Conservation (phyloP, 2,113 vertebrate species). For the Centropus unirufus region DNA sequence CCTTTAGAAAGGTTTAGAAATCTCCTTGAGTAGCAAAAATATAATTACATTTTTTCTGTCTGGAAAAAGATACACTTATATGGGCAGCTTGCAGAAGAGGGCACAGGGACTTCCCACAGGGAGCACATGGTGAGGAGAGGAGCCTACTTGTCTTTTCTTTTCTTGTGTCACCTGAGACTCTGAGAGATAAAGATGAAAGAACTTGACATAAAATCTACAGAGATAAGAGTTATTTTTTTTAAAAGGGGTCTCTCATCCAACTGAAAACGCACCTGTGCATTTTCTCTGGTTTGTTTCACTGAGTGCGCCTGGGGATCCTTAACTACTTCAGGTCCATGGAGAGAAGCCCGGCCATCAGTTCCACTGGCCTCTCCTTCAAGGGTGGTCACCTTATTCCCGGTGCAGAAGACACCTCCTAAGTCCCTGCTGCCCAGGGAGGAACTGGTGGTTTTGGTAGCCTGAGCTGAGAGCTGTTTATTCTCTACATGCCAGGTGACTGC, state of each 20-base stretch:
- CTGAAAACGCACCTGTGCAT: background rate
- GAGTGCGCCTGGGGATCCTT: constrained; percentile 73
- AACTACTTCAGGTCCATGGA: constrained; percentile 82
- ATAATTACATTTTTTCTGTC: background rate
- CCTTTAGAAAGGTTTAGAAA: background rate
- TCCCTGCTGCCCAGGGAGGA: constrained; percentile 72
- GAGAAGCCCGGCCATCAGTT: constrained; percentile 76
- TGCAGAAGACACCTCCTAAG: constrained; percentile 65
- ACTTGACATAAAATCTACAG: background rate
- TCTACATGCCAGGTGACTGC: constrained; percentile 73
- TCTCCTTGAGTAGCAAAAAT: background rate
- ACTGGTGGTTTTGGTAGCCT: constrained; percentile 58
- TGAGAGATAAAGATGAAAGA: constrained; percentile 75
- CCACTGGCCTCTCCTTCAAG: constrained; percentile 56
- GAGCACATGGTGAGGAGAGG: constrained; percentile 50
- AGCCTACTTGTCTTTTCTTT: constrained; percentile 76
- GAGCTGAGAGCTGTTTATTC: constrained; percentile 36
- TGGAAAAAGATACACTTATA: constrained; percentile 47
- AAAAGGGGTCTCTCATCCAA: background rate
- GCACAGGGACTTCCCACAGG: background rate
- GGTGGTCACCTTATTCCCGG: constrained; percentile 40
- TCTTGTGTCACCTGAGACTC: constrained; percentile 73
- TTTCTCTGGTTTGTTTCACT: constrained; percentile 46
- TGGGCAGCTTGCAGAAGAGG: constrained; percentile 59
- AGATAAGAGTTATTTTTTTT: background rate